Evolutionary conservation across 2,113 vertebrate species (phyloP), one percentile per base, ranked within the genome.

Genomic region (Tursiops truncatus): DNA sequence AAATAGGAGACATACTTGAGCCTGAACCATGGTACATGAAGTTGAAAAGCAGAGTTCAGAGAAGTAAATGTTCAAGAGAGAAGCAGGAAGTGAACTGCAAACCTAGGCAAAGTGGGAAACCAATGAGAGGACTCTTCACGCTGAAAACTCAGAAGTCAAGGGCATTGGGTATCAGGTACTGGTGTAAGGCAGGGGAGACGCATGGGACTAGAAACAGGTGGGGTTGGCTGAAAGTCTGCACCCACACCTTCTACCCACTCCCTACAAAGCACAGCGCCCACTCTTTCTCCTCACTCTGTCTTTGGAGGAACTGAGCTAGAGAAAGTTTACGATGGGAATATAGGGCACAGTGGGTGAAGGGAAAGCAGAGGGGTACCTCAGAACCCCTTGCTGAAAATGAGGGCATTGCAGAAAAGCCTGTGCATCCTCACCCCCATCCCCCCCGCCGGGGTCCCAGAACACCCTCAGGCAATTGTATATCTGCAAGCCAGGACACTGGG

Each of bases 91-190:
- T 41, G 36, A 58, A 8, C 6, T 9, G 23, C 13, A 50, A 63
- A 26, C 1, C 1, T 2, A 20, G 9, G 13, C 23, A 1, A 12
- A 58, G 9, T 5, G 28, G 21, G 56, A 44, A 2, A 2, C 50
- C 6, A 31, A 33, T 3, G 53, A 60, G n/a, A 80, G 25, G 44
- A 25, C 38, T 21, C 20, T 23, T 28, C 58, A 18, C n/a, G 12
- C 20, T 1, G 4, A 56, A 44, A n/a, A 8, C 47, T 50, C 26
- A 70, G 25, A 74, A 25, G 38, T 8, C 26, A 44, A 20, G 25
- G 50, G 17, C 56, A 2, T 0, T 31, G 60, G 11, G 23, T 13
- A 8, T 36, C 14, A 17, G 70, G 2, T 7, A 28, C 2, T 11
- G 26, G 47, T 2, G 3, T n/a, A 11, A 41, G 38, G 41, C 11